phyloP scores from a whole-genome alignment of 2,113 vertebrate species.

The Poeciliopsis turrubarensis region DNA sequence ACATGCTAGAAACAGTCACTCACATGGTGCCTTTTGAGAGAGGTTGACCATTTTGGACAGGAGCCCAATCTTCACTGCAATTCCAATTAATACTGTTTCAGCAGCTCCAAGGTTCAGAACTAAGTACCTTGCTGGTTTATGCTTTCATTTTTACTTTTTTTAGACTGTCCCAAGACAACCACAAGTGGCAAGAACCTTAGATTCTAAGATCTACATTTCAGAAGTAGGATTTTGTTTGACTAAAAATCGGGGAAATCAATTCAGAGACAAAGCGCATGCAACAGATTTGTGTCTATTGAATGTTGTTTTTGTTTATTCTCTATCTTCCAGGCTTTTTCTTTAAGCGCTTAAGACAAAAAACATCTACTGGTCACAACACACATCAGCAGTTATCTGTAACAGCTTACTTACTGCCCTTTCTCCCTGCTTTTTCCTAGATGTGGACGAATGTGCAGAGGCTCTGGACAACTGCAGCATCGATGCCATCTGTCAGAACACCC shows the following conservation, averaged over 20 bases:
- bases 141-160: not conserved
- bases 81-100: not conserved
- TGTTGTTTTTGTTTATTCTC: not conserved
- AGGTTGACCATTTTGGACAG: not conserved
- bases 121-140: not conserved
- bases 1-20: not conserved
- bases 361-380: not conserved
- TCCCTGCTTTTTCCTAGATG: slow-evolving; percentile 71
- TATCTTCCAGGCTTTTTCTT: not conserved
- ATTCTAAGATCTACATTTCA: too few relatives aligned
- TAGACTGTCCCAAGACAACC: not conserved
- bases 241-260: not conserved
- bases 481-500: slow-evolving; percentile 87
- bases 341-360: not conserved
- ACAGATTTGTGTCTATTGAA: not conserved
- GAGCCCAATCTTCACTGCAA: not conserved
- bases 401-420: not conserved
- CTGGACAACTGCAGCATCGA: slow-evolving; percentile 88
- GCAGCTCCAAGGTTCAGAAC: too few relatives aligned
- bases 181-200: not conserved
- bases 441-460: slow-evolving; percentile 85
- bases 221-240: not conserved
- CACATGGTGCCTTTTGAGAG: not conserved
- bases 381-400: not conserved
- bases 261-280: not conserved